Evolutionary conservation across 2,797 vertebrate genomes (phyloP).

Genomic region (Yasuhikotakia modesta): DNA sequence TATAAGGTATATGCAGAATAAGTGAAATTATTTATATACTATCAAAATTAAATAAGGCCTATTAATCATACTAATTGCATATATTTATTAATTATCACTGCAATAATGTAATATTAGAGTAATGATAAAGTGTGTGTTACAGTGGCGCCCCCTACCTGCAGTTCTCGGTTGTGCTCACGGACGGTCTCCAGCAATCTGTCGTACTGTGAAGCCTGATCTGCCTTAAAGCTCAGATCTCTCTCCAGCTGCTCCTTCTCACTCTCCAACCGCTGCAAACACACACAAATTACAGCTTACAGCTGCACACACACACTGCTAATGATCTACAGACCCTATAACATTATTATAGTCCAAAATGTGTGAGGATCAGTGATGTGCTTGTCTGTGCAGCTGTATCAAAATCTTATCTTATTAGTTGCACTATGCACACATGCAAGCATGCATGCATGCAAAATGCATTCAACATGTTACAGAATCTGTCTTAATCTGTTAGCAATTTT

Average conservation of each 20-base stretch:
- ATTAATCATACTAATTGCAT: too few relatives aligned
- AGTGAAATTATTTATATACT: too few relatives aligned
- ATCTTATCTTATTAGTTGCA: too few relatives aligned
- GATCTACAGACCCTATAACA: neutral
- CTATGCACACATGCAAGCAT: neutral
- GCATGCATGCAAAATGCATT: neutral
- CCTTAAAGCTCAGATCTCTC: constrained; percentile 88
- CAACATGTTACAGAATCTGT: neutral
- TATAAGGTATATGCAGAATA: too few relatives aligned
- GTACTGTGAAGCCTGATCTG: constrained; percentile 86
- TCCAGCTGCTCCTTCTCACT: constrained; percentile 83
- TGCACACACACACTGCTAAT: neutral
- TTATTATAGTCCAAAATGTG: neutral
- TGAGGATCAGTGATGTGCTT: too few relatives aligned
- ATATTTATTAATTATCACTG: too few relatives aligned
- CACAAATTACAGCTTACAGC: neutral
- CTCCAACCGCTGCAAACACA: constrained; percentile 82
- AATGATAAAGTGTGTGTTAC: neutral
- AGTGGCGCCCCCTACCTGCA: constrained; percentile 79
- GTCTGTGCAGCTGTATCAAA: too few relatives aligned
- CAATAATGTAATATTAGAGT: neutral
- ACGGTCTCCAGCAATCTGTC: constrained; percentile 84
- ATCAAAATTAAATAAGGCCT: too few relatives aligned
- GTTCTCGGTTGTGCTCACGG: constrained; percentile 88
- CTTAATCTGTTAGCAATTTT: neutral